Conservation (phyloP, 2,113 vertebrate genomes). For the Cranoglanis bouderius region DNA sequence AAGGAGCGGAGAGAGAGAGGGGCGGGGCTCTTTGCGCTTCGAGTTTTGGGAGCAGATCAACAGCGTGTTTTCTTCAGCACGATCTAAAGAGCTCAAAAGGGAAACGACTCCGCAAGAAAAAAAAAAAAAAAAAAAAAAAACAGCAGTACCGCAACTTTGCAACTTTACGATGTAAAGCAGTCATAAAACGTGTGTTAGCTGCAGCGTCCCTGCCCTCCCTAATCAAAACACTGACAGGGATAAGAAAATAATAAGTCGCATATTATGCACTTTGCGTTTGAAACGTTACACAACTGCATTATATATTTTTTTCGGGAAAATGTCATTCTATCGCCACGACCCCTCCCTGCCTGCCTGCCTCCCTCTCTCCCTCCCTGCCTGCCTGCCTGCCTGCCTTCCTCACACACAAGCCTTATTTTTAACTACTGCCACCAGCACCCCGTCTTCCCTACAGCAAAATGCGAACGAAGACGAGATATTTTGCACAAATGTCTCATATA, state of each 20-base stretch:
- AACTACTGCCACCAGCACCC: background rate
- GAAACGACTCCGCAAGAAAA: background rate
- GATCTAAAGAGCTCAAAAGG: conserved; percentile 25
- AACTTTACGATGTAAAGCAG: conserved; percentile 4
- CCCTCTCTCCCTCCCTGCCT: too few relatives aligned
- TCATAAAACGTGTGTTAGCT: background rate
- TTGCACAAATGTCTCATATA: background rate
- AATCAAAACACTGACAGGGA: background rate
- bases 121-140: background rate
- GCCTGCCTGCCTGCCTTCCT: background rate
- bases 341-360: background rate
- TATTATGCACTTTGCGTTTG: background rate
- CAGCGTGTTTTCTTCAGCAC: conserved; percentile 47
- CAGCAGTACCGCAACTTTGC: background rate
- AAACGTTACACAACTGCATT: background rate
- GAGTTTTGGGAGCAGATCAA: conserved; percentile 37
- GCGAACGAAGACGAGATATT: background rate
- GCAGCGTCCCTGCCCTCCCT: background rate
- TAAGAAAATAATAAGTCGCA: background rate
- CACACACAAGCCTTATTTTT: background rate
- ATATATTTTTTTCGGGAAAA: background rate
- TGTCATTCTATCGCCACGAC: background rate
- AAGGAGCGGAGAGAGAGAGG: conserved; percentile 51
- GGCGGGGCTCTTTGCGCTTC: conserved; percentile 64
- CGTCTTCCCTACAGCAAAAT: background rate